Percentiles rank a stretch among this genome's conserved stretches.
Evolutionary conservation across 2,888 invertebrate genomes (phyloP).

Genomic region (Tenthredo scrophulariae): DNA sequence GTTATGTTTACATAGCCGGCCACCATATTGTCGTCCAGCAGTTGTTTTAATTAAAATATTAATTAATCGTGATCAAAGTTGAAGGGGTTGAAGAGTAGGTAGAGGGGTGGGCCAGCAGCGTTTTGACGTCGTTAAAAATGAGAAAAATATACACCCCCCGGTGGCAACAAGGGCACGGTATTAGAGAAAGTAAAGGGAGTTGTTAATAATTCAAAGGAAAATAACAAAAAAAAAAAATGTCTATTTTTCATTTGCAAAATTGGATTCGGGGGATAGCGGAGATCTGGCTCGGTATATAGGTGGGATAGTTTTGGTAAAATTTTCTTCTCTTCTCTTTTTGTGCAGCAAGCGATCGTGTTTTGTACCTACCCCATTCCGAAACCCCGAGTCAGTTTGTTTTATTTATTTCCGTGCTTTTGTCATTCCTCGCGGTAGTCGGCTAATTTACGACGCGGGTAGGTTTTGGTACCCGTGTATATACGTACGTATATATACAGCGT

Average conservation of each 20-base stretch:
- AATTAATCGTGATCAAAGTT: conserved; percentile 39
- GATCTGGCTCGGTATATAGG: neutral
- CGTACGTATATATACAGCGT: neutral
- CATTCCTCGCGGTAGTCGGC: conserved; percentile 33
- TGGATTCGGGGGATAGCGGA: neutral
- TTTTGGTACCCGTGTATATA: neutral
- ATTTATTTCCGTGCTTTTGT: conserved; percentile 42
- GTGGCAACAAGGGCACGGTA: neutral
- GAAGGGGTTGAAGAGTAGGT: neutral
- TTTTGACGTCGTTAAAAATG: neutral
- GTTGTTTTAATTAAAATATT: conserved; percentile 42
- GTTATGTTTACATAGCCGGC: neutral
- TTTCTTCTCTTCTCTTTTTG: neutral
- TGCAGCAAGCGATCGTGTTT: conserved; percentile 22
- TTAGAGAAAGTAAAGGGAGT: neutral
- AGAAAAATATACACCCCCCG: neutral
- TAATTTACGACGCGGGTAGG: conserved; percentile 28
- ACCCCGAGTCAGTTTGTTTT: conserved; percentile 11
- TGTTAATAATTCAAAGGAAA: neutral
- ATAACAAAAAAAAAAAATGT: neutral
- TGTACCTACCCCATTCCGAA: neutral
- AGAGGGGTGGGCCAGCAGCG: neutral
- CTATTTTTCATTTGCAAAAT: neutral
- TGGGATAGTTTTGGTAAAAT: neutral
- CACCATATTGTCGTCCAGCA: neutral